Evolutionary conservation across 53 echinoderm and acorn worm species (phyloP).

Genomic region (Echinarachnius parma): DNA sequence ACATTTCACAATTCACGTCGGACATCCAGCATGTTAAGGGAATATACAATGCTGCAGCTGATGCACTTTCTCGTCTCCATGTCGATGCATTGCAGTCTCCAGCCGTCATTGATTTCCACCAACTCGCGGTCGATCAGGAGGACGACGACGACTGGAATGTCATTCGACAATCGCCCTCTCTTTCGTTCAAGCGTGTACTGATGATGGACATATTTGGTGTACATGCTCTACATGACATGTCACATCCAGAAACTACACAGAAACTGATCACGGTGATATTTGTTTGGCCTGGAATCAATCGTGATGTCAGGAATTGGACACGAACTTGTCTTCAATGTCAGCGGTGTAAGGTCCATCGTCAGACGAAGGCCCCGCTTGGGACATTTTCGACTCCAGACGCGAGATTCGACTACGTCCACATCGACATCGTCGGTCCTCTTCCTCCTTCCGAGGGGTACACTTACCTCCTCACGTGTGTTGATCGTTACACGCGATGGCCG

Average conservation of each 20-base stretch:
- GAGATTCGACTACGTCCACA: constrained; percentile 50
- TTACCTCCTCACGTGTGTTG: constrained; percentile 45
- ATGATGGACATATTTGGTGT: constrained; percentile 21
- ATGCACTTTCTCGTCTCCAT: constrained; percentile 34
- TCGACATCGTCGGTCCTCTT: constrained; percentile 53
- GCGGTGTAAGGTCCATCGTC: constrained; percentile 42
- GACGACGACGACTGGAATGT: not conserved
- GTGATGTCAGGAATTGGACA: constrained; percentile 59
- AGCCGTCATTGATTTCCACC: constrained; percentile 19
- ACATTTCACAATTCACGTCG: constrained; percentile 39
- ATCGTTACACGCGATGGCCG: constrained; percentile 47
- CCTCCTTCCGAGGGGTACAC: constrained; percentile 44
- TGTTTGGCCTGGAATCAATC: constrained; percentile 62
- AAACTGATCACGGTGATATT: constrained; percentile 47
- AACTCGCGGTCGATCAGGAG: constrained; percentile 21
- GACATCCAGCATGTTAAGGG: constrained; percentile 37
- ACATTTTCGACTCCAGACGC: constrained; percentile 42
- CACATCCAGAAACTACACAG: constrained; percentile 66
- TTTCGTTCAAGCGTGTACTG: constrained; percentile 15
- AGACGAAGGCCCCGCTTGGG: constrained; percentile 39
- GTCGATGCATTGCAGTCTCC: constrained; percentile 2
- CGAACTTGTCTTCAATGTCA: constrained; percentile 54
- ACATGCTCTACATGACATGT: constrained; percentile 51
- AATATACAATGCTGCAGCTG: constrained; percentile 32
- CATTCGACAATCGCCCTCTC: constrained; percentile 30